These are phyloP conservation scores for Scaptodrosophila lebanonensis DNA, from an alignment of 1,140 invertebrate species.

Conservation along the genomic window DNA sequence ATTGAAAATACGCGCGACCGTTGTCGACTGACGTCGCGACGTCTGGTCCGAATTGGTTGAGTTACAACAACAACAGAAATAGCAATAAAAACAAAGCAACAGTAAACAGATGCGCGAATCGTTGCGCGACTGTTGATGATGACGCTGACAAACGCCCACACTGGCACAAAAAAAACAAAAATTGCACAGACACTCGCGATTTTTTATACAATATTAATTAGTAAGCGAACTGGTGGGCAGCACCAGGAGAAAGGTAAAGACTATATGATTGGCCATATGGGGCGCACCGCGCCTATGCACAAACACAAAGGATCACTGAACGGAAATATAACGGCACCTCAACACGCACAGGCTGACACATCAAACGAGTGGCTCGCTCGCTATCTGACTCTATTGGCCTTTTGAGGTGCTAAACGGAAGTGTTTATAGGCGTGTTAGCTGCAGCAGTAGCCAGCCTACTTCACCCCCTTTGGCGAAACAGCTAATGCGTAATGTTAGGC, in stretches of 20 bases:
- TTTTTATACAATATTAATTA: not conserved
- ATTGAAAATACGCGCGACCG: constrained; percentile 55
- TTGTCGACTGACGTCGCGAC: constrained; percentile 57
- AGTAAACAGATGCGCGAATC: constrained; percentile 48
- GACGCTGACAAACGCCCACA: constrained; percentile 63
- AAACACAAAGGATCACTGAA: constrained; percentile 58
- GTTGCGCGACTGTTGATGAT: constrained; percentile 42
- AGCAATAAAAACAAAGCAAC: constrained; percentile 29
- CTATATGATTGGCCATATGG: constrained; percentile 29
- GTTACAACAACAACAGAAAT: constrained; percentile 53
- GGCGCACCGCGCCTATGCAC: not conserved
- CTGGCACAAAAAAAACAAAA: constrained; percentile 22
- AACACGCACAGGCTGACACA: constrained; percentile 48
- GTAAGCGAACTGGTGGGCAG: not conserved
- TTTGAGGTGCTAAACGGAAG: constrained; percentile 16
- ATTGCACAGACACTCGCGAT: not conserved
- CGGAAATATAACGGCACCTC: constrained; percentile 18
- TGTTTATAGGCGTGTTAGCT: constrained; percentile 24
- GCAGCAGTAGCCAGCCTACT: constrained; percentile 19
- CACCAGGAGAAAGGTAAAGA: not conserved
- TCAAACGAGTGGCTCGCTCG: not conserved
- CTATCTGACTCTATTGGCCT: no score
- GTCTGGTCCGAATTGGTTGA: constrained; percentile 66
- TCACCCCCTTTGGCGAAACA: constrained; percentile 14
- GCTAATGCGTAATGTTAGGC: constrained; percentile 22